Base-by-base conservation (phyloP, 2,888 invertebrate species). In the Liposcelis brunnea region DNA sequence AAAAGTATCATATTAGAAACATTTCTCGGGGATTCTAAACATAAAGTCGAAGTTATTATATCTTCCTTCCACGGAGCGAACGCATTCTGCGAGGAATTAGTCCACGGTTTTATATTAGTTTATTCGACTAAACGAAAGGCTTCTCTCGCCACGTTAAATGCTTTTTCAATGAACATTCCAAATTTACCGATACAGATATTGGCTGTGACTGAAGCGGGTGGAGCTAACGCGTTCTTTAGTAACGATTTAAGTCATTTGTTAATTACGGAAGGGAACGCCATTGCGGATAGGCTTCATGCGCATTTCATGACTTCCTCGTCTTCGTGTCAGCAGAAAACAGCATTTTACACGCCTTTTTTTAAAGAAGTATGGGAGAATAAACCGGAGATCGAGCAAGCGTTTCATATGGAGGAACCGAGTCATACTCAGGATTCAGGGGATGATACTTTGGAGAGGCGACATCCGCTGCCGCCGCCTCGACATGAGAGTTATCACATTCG, bases 311-410 rank as follows among this genome's bases (percentile, higher is more conserved):
- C 90, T 0, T 86, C 86, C 48, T 80, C 85, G 1, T 75, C 80
- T 11, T 80, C 80, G 51, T 82, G 80, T 55, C 83, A 83, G 63
- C 82, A 80, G 54, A 89, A 90, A 69, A 87, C 89, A 58, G 87
- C 90, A 26, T 89, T 90, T 64, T 94, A 89, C 64, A 87, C 86
- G 40, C 90, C 91, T 40, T 94, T 94, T 70, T 86, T 94, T 68
- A 89, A 90, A 61, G 90, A 90, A 62, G 91, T 89, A 16, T 93
- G 90, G 91, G 90, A 91, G 61, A 84, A 87, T 55, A 90, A 91
- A 56, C 87, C 86, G 21, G 90, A 91, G 67, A 91, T 93, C 45
- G 93, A 94, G 61, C 84, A 86, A 58, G 82, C 90, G 14, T 86
- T 86, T 63, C 80, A 89, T 52, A 76, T 89, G 75, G 87, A 87